Evolutionary conservation across 2,888 invertebrate species (phyloP).

Genomic region (Cataglyphis rosenhaueri): DNA sequence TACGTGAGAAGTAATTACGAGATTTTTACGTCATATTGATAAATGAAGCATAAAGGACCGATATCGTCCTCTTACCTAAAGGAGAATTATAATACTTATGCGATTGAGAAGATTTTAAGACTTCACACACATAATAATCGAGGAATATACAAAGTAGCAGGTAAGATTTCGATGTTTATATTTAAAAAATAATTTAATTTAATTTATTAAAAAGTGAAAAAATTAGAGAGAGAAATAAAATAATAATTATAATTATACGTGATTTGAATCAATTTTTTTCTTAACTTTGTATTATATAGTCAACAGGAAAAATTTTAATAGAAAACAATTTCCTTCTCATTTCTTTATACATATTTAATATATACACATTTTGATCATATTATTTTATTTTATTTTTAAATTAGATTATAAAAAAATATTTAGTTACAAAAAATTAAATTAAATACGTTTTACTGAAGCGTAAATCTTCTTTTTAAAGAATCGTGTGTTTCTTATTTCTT

Average conservation of each 20-base stretch:
- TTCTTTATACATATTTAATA: neutral
- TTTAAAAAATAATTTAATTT: neutral
- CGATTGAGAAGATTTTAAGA: conserved; percentile 7
- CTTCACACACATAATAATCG: neutral
- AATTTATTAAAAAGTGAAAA: neutral
- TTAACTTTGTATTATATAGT: neutral
- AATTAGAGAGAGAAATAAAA: neutral
- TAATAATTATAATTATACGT: neutral
- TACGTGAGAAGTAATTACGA: neutral
- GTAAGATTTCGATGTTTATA: conserved; percentile 21
- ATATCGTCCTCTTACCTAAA: neutral
- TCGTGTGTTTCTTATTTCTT: neutral
- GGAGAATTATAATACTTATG: conserved; percentile 1
- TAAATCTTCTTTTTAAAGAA: neutral
- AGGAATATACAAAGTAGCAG: neutral
- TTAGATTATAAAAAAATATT: neutral
- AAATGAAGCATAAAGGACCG: conserved; percentile 16
- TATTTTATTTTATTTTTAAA: neutral
- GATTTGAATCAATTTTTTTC: neutral
- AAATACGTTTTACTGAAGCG: neutral
- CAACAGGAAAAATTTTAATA: neutral
- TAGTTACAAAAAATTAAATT: neutral
- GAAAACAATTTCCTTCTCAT: neutral
- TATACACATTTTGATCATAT: neutral
- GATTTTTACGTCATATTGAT: conserved; percentile 5